Conservation (phyloP, 1,140 invertebrate species). For the Latrodectus geometricus region DNA sequence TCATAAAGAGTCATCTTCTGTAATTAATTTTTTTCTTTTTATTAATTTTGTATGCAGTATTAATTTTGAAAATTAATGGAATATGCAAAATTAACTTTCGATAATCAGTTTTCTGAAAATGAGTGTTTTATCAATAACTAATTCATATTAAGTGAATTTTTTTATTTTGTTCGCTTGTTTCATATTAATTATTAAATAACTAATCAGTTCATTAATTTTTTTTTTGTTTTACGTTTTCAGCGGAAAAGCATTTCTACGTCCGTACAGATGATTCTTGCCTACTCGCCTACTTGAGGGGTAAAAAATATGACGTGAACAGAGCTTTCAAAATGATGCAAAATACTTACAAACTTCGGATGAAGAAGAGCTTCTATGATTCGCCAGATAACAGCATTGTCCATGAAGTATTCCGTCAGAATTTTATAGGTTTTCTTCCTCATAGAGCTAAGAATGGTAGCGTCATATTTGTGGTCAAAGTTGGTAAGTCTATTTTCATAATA, state of each 20-base stretch:
- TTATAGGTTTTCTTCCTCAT: conserved; percentile 34
- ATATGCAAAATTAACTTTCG: too few species aligned
- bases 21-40: too few species aligned
- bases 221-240: background rate
- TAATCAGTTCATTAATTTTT: too few species aligned
- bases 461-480: conserved; percentile 40
- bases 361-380: conserved; percentile 37
- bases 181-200: too few species aligned
- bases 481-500: background rate
- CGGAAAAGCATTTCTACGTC: conserved; percentile 41
- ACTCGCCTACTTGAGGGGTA: conserved; percentile 25
- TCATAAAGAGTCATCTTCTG: too few species aligned
- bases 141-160: too few species aligned
- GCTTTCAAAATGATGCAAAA: conserved; percentile 44
- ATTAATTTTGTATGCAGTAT: too few species aligned
- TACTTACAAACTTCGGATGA: conserved; percentile 30
- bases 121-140: too few species aligned
- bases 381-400: conserved; percentile 16
- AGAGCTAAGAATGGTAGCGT: conserved; percentile 53
- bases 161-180: too few species aligned
- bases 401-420: conserved; percentile 32
- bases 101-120: too few species aligned
- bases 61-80: too few species aligned
- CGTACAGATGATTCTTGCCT: conserved; percentile 31
- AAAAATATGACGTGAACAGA: conserved; percentile 41